phyloP scores from a whole-genome alignment of 2,888 invertebrate genomes.

The Altica lythri region DNA sequence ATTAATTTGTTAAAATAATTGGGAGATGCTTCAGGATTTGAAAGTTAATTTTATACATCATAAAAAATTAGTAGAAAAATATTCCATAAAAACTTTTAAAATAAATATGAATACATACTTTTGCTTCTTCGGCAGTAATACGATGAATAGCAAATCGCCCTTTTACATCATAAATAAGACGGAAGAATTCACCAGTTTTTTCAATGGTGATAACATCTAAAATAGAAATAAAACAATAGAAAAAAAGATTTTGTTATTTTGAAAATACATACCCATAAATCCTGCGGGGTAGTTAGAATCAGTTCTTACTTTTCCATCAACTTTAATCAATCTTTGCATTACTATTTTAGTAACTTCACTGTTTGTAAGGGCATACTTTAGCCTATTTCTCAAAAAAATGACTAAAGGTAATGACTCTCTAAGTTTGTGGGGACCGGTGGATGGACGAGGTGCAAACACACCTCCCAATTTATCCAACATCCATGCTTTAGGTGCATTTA shows the following conservation, averaged over 20 bases:
- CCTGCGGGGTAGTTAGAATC: conserved; percentile 98
- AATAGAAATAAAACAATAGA: too few species aligned
- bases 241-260: not conserved
- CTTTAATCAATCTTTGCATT: conserved; percentile 96
- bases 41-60: too few species aligned
- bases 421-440: conserved; percentile 96
- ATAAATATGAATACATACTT: conserved; percentile 64
- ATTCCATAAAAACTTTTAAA: too few species aligned
- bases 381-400: conserved; percentile 94
- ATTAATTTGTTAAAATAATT: too few species aligned
- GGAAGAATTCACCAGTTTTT: conserved; percentile 96
- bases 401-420: conserved; percentile 96
- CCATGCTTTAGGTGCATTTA: conserved; percentile 99
- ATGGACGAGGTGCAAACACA: conserved; percentile 96
- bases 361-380: conserved; percentile 97
- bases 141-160: conserved; percentile 97
- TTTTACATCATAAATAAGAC: conserved; percentile 98
- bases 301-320: conserved; percentile 97
- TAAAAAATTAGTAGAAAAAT: too few species aligned
- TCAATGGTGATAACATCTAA: conserved; percentile 98
- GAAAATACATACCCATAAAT: conserved; percentile 87
- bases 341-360: conserved; percentile 97
- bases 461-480: conserved; percentile 99
- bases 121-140: conserved; percentile 96
- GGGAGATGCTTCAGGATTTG: too few species aligned